phyloP scores from a whole-genome alignment of 2,113 vertebrate genomes.

The Mandrillus leucophaeus region DNA sequence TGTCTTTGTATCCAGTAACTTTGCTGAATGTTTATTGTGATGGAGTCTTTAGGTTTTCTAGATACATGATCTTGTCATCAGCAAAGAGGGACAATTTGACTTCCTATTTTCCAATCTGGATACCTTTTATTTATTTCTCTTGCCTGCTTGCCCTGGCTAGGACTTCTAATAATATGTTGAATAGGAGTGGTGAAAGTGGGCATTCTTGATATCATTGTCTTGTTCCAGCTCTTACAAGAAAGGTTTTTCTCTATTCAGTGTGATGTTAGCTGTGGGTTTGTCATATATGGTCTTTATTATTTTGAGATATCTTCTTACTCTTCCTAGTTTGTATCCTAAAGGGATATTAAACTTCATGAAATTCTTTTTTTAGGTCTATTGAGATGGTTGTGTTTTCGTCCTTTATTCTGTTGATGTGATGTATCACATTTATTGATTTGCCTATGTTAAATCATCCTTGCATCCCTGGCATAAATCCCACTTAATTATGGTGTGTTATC shows the following conservation, averaged over 20 bases:
- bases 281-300: background rate
- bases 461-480: background rate
- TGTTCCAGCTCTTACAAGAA: background rate
- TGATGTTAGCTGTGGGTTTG: background rate
- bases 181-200: background rate
- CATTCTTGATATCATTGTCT: background rate
- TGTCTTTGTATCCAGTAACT: background rate
- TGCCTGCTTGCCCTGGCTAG: background rate
- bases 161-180: background rate
- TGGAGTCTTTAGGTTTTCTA: background rate
- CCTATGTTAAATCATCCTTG: background rate
- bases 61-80: background rate
- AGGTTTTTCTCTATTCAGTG: background rate
- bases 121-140: background rate
- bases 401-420: background rate
- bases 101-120: background rate
- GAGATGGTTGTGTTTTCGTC: background rate
- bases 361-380: background rate
- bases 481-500: background rate
- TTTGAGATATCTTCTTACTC: background rate
- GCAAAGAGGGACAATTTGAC: background rate
- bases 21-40: background rate
- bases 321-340: background rate
- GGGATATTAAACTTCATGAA: background rate
- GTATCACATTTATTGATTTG: background rate